Evolutionary conservation across 2,113 vertebrate genomes (phyloP).

Genomic region (Fukomys damarensis): DNA sequence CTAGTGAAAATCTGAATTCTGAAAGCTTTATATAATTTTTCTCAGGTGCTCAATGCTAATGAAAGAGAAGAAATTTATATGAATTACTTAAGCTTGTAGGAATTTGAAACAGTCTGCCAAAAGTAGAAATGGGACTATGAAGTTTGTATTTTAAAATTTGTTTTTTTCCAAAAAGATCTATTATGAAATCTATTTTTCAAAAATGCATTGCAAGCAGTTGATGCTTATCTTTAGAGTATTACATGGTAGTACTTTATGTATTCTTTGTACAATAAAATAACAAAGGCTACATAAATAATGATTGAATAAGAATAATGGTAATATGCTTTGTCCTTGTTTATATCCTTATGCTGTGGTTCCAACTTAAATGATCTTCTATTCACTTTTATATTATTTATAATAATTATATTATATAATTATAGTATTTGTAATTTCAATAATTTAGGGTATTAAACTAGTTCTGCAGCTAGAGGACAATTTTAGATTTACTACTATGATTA

Average conservation of each 20-base stretch:
- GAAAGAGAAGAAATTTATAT: conserved; percentile 55
- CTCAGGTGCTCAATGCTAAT: conserved; percentile 73
- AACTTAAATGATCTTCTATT: conserved; percentile 17
- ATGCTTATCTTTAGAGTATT: background rate
- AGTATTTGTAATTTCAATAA: conserved; percentile 17
- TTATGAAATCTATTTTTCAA: background rate
- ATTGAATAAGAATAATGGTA: background rate
- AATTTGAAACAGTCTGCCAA: conserved; percentile 50
- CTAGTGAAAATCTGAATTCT: conserved; percentile 70
- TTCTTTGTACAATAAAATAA: background rate
- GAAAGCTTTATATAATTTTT: conserved; percentile 69
- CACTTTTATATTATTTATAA: background rate
- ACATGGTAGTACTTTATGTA: background rate
- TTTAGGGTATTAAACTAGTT: conserved; percentile 20
- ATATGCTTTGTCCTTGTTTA: background rate
- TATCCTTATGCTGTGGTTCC: background rate
- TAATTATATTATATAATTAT: no score
- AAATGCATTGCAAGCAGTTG: background rate
- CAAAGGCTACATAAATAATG: background rate
- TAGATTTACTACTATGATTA: conserved; percentile 28
- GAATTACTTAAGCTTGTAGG: conserved; percentile 49
- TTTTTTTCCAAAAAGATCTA: conserved; percentile 33
- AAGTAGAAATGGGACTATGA: conserved; percentile 45
- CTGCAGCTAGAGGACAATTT: background rate
- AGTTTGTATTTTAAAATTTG: conserved; percentile 13